Evolutionary conservation across 2,797 vertebrate genomes (phyloP).

Genomic region (Zalophus californianus): DNA sequence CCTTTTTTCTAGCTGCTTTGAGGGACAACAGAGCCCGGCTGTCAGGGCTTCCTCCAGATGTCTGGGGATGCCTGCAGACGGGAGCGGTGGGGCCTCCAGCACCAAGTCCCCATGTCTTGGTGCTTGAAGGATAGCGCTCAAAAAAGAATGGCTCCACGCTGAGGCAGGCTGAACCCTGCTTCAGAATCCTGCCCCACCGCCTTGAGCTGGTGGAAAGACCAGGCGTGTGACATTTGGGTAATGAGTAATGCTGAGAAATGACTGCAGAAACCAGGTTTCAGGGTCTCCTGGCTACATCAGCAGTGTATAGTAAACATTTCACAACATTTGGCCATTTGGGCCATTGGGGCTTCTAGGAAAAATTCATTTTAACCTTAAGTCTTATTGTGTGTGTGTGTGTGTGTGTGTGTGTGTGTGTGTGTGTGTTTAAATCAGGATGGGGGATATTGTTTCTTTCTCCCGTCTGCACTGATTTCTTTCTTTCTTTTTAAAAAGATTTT

Average conservation of each 20-base stretch:
- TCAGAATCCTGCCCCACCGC: neutral
- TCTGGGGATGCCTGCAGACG: neutral
- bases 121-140: neutral
- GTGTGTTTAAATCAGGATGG: neutral
- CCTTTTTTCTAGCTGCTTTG: constrained; percentile 72
- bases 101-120: neutral
- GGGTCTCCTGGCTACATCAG: neutral
- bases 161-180: neutral
- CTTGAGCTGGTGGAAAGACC: neutral
- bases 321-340: neutral
- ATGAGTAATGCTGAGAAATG: neutral
- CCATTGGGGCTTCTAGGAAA: neutral
- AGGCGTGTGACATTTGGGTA: neutral
- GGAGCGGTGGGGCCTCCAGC: neutral
- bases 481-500: too few species aligned
- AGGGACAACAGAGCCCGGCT: neutral
- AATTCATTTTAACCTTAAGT: neutral
- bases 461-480: neutral
- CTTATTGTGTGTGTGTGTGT: neutral
- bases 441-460: neutral
- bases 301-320: neutral
- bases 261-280: neutral
- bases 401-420: too few species aligned
- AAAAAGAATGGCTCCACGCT: neutral
- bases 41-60: neutral